These are phyloP conservation scores for Scaptomyza hsui DNA, from an alignment of 1,140 invertebrate species.

Conservation along the genomic window DNA sequence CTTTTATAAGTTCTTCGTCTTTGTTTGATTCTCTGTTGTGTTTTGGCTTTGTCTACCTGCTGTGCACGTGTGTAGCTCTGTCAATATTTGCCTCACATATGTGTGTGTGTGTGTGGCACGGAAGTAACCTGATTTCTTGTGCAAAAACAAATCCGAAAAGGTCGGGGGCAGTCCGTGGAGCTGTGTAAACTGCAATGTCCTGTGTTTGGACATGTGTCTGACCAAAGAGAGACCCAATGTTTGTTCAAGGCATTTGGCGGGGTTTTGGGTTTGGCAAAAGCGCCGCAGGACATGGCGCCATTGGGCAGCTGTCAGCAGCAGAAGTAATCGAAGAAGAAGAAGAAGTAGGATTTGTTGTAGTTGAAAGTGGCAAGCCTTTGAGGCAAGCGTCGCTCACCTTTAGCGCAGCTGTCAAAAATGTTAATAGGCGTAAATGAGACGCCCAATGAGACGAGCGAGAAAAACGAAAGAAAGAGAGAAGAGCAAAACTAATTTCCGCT, in stretches of 20 bases:
- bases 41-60: conserved; percentile 59
- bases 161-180: conserved; percentile 24
- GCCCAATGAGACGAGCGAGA: conserved; percentile 49
- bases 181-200: conserved; percentile 60
- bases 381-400: conserved; percentile 47
- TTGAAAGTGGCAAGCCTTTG: conserved; percentile 61
- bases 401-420: conserved; percentile 66
- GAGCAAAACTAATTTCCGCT: conserved; percentile 72
- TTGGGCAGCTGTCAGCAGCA: conserved; percentile 69
- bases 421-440: conserved; percentile 78
- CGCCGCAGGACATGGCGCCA: conserved; percentile 60
- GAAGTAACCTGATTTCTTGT: conserved; percentile 75
- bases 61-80: conserved; percentile 68
- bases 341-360: too few relatives aligned
- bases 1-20: neutral
- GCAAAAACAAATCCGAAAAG: conserved; percentile 45
- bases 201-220: conserved; percentile 71
- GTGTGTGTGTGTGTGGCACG: conserved; percentile 52
- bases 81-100: conserved; percentile 68
- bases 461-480: neutral
- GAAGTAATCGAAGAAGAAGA: conserved; percentile 2
- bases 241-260: conserved; percentile 62
- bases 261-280: conserved; percentile 2
- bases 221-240: conserved; percentile 27
- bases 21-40: conserved; percentile 1